Evolutionary conservation across 2,113 vertebrate species (phyloP).

Genomic region (Elachura formosa): DNA sequence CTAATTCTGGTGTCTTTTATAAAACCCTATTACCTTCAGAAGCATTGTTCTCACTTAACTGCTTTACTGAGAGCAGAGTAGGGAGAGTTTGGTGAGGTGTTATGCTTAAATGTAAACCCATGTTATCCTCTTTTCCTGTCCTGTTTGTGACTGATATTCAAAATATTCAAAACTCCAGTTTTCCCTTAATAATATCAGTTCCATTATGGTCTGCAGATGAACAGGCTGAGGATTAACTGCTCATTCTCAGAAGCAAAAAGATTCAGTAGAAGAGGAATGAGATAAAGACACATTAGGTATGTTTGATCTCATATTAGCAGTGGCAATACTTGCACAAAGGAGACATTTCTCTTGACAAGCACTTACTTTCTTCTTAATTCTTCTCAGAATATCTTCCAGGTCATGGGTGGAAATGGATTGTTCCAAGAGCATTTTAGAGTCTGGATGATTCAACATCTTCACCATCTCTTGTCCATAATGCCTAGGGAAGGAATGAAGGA

Average conservation of each 20-base stretch:
- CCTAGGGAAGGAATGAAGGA: not conserved
- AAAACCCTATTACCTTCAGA: not conserved
- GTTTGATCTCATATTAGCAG: not conserved
- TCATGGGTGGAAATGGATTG: constrained; percentile 12
- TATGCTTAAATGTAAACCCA: not conserved
- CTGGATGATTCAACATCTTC: too few relatives aligned
- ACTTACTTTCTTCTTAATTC: constrained; percentile 65
- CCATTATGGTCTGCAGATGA: not conserved
- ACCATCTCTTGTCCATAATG: too few relatives aligned
- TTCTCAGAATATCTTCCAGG: too few relatives aligned
- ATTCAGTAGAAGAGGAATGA: not conserved
- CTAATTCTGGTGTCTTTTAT: not conserved
- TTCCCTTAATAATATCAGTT: not conserved
- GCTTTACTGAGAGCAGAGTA: not conserved
- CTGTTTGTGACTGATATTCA: not conserved
- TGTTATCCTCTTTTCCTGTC: not conserved
- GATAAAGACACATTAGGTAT: not conserved
- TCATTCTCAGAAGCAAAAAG: not conserved
- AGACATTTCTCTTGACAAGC: not conserved
- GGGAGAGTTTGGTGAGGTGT: accelerated
- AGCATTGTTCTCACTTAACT: not conserved
- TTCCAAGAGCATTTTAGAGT: too few relatives aligned
- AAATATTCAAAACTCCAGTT: not conserved
- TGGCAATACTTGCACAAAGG: not conserved
- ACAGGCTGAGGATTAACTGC: not conserved